Evolutionary conservation across 1,140 invertebrate species (phyloP).

Genomic region (Drosophila watanabei): DNA sequence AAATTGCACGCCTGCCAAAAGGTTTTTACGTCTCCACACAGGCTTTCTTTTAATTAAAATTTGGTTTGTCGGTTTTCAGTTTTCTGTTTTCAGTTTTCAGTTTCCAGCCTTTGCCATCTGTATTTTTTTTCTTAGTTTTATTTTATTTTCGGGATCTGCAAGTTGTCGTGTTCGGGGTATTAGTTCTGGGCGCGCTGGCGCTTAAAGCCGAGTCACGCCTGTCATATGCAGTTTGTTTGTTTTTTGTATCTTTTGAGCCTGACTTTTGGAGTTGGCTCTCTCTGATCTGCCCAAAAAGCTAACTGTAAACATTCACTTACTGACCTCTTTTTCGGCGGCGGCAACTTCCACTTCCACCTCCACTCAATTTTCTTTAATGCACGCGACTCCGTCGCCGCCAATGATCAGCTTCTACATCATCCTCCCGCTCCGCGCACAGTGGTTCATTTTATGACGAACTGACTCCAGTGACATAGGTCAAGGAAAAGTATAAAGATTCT

Average conservation of each 20-base stretch:
- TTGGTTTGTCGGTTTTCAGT: constrained; percentile 25
- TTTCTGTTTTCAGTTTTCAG: constrained; percentile 23
- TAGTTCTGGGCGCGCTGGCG: constrained; percentile 71
- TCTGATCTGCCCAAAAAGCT: constrained; percentile 77
- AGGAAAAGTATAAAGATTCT: background rate
- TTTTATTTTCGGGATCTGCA: constrained; percentile 23
- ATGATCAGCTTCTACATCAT: constrained; percentile 40
- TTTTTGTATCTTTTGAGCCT: constrained; percentile 20
- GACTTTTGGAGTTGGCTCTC: constrained; percentile 42
- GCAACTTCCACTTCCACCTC: constrained; percentile 40
- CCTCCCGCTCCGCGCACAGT: constrained; percentile 32
- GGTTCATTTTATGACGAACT: background rate
- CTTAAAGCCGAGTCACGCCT: constrained; percentile 72
- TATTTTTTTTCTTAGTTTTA: constrained; percentile 11
- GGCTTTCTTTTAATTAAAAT: constrained; percentile 84
- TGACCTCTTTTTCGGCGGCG: constrained; percentile 71
- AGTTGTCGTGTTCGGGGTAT: constrained; percentile 55
- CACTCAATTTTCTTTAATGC: constrained; percentile 80
- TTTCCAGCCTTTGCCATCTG: constrained; percentile 11
- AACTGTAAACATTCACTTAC: constrained; percentile 83
- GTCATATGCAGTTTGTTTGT: constrained; percentile 72
- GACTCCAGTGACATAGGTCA: background rate
- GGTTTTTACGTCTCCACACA: constrained; percentile 60
- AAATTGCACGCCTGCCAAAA: constrained; percentile 79
- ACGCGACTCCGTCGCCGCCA: constrained; percentile 68